Base-by-base conservation (phyloP, 2,888 invertebrate genomes). In the Cryptosula pallasiana region DNA sequence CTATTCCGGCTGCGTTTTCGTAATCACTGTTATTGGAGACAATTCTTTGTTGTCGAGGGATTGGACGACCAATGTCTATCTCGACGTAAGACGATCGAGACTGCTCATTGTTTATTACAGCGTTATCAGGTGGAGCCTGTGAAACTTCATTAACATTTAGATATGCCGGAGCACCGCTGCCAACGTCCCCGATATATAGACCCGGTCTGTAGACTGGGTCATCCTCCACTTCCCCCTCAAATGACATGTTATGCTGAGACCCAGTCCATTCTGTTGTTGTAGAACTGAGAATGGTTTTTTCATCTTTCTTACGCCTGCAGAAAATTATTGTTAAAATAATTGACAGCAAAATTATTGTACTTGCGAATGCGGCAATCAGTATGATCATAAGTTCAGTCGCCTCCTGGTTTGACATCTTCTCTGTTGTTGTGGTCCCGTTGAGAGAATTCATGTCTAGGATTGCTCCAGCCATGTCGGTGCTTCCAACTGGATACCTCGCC, bases 231-330 rank as follows among this genome's bases (percentile, higher is more conserved):
- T 20, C 45, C 5, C 45, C 20, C 45, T 45, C 45, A 45, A 45
- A 45, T 45, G 45, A 45, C 45, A 45, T 45, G 45, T 45, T 45
- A 45, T 5, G 5, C 45, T 45, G 45, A 45, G 45, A 20, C 5
- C 45, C 45, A 13, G 20, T 45, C 45, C 45, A 45, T 45, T 45
- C 45, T 45, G 45, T 45, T 13, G 45, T 13, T 45, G 9, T 45
- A 20, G 45, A 5, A 13, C 45, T 5, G 20, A 13, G 45, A 5
- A 13, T 45, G 45, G 45, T 45, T n/a, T n/a, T n/a, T n/a, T n/a
- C n/a, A n/a, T n/a, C n/a, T 5, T 27, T 34, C 32, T 63, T 63
- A 32, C 32, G 63, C 32, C 63, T 63, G 63, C 63, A 63, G 63
- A 32, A 63, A 16, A 63, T 34, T 27, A 63, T 27, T 3, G 34